Conservation (phyloP, 2,888 invertebrate species). For the Eupithecia exiguata region DNA sequence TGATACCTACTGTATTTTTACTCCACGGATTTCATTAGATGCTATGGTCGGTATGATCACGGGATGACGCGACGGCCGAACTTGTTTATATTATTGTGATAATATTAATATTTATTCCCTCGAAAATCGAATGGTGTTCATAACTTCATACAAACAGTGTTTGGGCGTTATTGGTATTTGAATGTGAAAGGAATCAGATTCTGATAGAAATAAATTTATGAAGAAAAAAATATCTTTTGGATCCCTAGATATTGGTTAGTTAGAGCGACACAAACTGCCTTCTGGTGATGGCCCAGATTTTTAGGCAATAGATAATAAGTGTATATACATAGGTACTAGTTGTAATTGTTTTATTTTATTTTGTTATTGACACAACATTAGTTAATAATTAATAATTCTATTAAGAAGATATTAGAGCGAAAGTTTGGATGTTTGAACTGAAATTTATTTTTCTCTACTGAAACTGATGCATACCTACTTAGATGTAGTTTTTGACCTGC, state of each 20-base stretch:
- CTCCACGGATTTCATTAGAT: slow-evolving; percentile 30
- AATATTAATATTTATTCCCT: slow-evolving; percentile 25
- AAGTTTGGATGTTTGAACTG: not conserved
- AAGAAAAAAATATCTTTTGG: not conserved
- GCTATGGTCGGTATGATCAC: slow-evolving; percentile 26
- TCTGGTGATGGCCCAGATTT: no score
- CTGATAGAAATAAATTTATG: slow-evolving; percentile 16
- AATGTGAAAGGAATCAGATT: slow-evolving; percentile 30
- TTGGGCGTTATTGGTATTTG: slow-evolving; percentile 24
- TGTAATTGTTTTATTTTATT: no score
- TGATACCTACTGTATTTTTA: not conserved
- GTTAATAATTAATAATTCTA: no score
- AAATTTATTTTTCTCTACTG: no score
- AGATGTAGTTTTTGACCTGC: not conserved
- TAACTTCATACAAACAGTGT: slow-evolving; percentile 29
- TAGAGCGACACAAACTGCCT: no score
- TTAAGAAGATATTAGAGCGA: no score
- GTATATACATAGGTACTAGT: no score
- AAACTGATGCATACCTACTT: no score
- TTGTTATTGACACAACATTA: no score
- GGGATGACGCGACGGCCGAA: slow-evolving; percentile 23
- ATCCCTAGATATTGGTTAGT: no score
- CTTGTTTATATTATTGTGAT: slow-evolving; percentile 29
- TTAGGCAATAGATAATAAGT: no score
- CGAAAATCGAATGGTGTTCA: slow-evolving; percentile 27